Conservation (phyloP, 2,113 vertebrate species). For the Condylura cristata region DNA sequence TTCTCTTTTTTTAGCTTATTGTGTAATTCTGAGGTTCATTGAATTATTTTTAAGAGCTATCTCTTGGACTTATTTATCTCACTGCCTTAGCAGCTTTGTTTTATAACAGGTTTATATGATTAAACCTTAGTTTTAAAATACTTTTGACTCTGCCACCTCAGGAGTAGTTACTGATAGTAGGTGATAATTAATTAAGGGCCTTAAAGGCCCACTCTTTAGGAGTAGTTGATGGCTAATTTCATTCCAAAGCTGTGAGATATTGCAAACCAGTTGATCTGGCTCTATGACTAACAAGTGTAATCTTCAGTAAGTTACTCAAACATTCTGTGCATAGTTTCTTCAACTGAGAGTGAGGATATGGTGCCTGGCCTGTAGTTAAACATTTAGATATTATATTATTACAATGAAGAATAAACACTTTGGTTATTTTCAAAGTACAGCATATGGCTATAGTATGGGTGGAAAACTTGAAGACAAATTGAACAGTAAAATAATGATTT, state of each 20-base stretch:
- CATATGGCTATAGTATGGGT: background rate
- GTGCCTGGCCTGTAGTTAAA: background rate
- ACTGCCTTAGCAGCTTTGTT: background rate
- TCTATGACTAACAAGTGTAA: background rate
- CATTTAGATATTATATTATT: background rate
- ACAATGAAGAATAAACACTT: background rate
- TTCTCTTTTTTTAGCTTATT: background rate
- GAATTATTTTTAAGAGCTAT: background rate
- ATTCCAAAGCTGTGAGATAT: background rate
- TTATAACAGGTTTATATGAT: background rate
- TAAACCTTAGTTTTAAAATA: background rate
- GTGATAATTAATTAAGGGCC: background rate
- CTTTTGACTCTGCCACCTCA: background rate
- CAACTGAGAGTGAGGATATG: background rate
- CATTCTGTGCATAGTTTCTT: background rate
- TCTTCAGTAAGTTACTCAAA: background rate
- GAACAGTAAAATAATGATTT: background rate
- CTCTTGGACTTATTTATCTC: background rate
- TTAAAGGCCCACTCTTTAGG: background rate
- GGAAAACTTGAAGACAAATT: background rate
- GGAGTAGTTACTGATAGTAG: background rate
- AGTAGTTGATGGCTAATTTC: background rate
- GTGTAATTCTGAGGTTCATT: background rate
- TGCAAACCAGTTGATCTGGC: background rate
- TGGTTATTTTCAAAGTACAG: background rate